Percentiles rank a stretch among this genome's conserved stretches.
These are phyloP conservation scores for Telmatherina bonti DNA, from an alignment of 2,797 vertebrate species.

Conservation along the genomic window DNA sequence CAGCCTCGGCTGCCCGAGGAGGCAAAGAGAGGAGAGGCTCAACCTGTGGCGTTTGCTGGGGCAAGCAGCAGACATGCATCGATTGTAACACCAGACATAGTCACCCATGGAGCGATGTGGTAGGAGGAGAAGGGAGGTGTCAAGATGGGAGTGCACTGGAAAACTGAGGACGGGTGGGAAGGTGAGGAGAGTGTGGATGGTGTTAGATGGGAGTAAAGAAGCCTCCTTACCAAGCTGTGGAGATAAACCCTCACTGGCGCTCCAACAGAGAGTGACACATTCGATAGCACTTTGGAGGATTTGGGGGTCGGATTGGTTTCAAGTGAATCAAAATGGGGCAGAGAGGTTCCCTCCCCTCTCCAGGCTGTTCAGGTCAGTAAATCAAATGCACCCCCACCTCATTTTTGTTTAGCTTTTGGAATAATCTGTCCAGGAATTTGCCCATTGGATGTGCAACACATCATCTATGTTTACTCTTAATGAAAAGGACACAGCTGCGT, in stretches of 20 bases:
- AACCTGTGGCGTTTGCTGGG: slow-evolving; percentile 65
- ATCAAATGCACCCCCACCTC: slow-evolving; percentile 65
- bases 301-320: slow-evolving; percentile 60
- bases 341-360: slow-evolving; percentile 53
- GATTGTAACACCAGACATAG: slow-evolving; percentile 83
- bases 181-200: slow-evolving; percentile 88
- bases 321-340: slow-evolving; percentile 28
- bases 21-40: slow-evolving; percentile 40
- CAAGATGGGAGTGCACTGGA: slow-evolving; percentile 83
- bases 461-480: slow-evolving; percentile 35
- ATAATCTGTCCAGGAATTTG: slow-evolving; percentile 39
- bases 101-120: slow-evolving; percentile 87
- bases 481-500: slow-evolving; percentile 60
- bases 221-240: slow-evolving; percentile 87
- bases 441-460: slow-evolving; percentile 36
- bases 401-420: slow-evolving; percentile 39
- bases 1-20: slow-evolving; percentile 34
- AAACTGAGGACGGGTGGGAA: slow-evolving; percentile 69
- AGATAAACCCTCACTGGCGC: slow-evolving; percentile 83
- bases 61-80: slow-evolving; percentile 86
- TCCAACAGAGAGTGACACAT: slow-evolving; percentile 77
- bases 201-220: slow-evolving; percentile 90
- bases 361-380: slow-evolving; percentile 44
- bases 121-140: slow-evolving; percentile 79
- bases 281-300: slow-evolving; percentile 67